These are phyloP conservation scores for Sylvia atricapilla DNA, from an alignment of 2,113 vertebrate genomes.

Conservation along the genomic window DNA sequence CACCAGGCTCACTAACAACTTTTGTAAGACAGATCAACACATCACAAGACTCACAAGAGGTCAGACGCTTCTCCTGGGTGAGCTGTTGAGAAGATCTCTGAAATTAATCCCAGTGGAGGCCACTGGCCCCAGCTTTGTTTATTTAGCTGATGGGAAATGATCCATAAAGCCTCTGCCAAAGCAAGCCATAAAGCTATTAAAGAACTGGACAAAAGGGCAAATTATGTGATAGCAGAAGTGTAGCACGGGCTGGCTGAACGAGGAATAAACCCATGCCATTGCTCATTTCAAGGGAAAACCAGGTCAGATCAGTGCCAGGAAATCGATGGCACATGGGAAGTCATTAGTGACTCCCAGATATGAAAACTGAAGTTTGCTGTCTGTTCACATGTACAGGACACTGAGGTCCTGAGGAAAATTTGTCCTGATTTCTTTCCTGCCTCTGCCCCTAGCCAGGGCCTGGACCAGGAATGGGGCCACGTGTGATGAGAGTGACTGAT, in stretches of 20 bases:
- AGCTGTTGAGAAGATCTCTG: neutral
- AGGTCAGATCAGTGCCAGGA: neutral
- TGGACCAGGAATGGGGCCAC: neutral
- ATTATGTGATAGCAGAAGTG: neutral
- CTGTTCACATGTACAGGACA: no score
- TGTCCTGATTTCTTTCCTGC: neutral
- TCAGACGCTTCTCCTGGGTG: neutral
- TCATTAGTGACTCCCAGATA: neutral
- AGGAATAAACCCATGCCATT: neutral
- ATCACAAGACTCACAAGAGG: neutral
- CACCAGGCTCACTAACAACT: neutral
- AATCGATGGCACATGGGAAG: neutral
- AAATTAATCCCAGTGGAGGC: neutral
- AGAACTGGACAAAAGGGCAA: neutral
- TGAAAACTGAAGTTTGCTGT: accelerated
- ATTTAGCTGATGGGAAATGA: neutral
- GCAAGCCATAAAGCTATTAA: neutral
- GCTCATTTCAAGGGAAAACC: neutral
- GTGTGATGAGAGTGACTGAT: no score
- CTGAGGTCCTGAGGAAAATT: neutral
- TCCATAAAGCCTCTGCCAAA: neutral
- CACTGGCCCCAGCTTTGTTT: neutral
- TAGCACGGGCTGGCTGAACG: neutral
- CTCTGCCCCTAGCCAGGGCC: neutral
- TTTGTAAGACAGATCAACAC: neutral